A percentile compares a stretch with the other conserved stretches of the same genome.
These are phyloP conservation scores for Lepidotrigona ventralis DNA, from an alignment of 1,140 invertebrate species.

Conservation along the genomic window DNA sequence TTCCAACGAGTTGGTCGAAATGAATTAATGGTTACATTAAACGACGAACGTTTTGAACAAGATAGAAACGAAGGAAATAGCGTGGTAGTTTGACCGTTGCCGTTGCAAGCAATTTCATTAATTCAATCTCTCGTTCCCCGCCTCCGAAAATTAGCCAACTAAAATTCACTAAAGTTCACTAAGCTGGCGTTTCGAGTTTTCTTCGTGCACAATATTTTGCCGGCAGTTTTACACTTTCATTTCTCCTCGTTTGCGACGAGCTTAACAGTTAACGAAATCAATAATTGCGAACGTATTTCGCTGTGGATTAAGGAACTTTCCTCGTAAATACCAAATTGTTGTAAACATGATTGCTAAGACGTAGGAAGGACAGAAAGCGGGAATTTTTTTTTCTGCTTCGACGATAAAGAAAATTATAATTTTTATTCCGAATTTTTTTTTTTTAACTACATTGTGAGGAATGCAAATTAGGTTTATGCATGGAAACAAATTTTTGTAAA, in stretches of 20 bases:
- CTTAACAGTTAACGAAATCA: neutral
- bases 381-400: too few species aligned
- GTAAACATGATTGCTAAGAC: too few species aligned
- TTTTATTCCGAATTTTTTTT: too few species aligned
- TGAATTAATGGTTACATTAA: neutral
- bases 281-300: neutral
- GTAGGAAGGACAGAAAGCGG: too few species aligned
- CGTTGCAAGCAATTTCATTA: neutral
- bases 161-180: neutral
- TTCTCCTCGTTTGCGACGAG: neutral
- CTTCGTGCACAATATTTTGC: too few species aligned
- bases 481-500: neutral
- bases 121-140: neutral
- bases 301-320: neutral
- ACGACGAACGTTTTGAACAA: neutral
- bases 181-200: neutral
- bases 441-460: too few species aligned
- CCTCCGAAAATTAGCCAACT: neutral
- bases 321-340: too few species aligned
- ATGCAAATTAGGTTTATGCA: neutral
- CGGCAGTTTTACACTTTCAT: neutral
- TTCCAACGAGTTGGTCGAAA: neutral
- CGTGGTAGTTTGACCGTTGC: neutral
- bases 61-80: neutral
- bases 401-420: too few species aligned